Base-by-base conservation (phyloP, 1,140 invertebrate species). In the Macrosteles quadrilineatus region DNA sequence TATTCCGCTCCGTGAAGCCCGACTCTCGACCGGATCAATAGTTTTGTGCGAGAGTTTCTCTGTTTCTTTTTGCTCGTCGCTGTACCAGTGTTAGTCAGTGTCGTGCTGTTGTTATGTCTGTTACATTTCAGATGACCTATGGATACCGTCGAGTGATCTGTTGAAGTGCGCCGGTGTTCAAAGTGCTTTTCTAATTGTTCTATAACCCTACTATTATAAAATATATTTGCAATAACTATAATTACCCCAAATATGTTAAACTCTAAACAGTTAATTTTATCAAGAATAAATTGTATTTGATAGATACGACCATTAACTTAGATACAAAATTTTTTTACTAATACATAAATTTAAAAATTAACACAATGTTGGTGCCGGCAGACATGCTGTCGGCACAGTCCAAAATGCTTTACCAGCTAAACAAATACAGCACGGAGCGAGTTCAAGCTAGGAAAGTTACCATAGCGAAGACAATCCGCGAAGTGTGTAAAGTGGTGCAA, bases 401-500 rank as follows among this genome's bases (percentile, higher is more conserved):
- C 73, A 92, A 94, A 80, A 92, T 96, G 85, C 84, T 96, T 40
- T 96, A 96, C 81, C 95, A 98, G 81, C 87, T 98, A 76, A 96
- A 97, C 81, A 96, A 96, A 80, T 98, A 95, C 79, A 95, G 93
- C 80, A 92, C 88, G 19, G 95, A 98, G 77, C 83, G 94, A 57
- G 96, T 98, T 2, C 91, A 94, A 76, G 83, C 87, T 25, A 85
- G 96, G 2, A 95, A 94, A 84, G 85, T 84, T 9, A 88, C 88
- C 68, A 91, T 97, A 30, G 87, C 90, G 40, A 96, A 96, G 79
- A 94, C 92, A 1, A 92, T 98, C 55, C 85, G 91, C 17, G 93
- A 97, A 79, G 88, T 98, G 63, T 96, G 93, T 80, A 95, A 95
- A 82, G 92, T 98, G 19, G 94, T 98, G 0, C 95, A 98, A 79